Base-by-base conservation (phyloP, 2,888 invertebrate species). In the Drosophila buzzatii region DNA sequence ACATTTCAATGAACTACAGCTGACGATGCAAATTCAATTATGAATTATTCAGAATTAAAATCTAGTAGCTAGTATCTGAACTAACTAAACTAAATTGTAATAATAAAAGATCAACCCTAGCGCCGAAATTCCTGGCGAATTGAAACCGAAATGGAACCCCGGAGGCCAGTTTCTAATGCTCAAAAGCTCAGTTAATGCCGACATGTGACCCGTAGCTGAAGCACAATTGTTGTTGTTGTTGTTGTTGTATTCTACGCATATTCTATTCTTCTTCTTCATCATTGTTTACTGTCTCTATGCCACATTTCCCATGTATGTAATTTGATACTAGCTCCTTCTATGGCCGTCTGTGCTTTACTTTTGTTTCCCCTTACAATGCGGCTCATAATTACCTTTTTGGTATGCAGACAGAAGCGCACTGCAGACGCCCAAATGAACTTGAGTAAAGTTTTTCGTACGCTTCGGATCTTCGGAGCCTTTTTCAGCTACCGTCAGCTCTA, bases 341-440 rank as follows among this genome's bases (percentile, higher is more conserved):
- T 88, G 79, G 73, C 69, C 56, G 62, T 70, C 65, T 78, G 72
- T 85, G 88, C 85, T 75, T 89, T 73, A 84, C 90, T 84, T 85
- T 85, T 90, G 90, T 90, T 73, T 80, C 70, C 78, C 78, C 61
- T 73, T 76, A 74, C 79, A 84, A 79, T 90, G 86, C 87, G 72
- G 68, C 76, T 90, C 79, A 89, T 89, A 87, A 90, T 87, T 90
- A 89, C 89, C 90, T 87, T 77, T 84, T 87, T 87, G 87, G 86
- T 87, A 87, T 87, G 86, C 86, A 87, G 90, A 87, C 89, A 89
- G 85, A 84, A 88, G 85, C 88, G 63, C 80, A 69, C 7, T 18
- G 37, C 74, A 70, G 72, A 79, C 82, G 82, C 79, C 75, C 79
- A 80, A 82, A 49, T 71, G 84, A 82, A 82, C 76, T 76, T 79